phyloP scores from a whole-genome alignment of 2,797 vertebrate species.

The Acanthiza pusilla region DNA sequence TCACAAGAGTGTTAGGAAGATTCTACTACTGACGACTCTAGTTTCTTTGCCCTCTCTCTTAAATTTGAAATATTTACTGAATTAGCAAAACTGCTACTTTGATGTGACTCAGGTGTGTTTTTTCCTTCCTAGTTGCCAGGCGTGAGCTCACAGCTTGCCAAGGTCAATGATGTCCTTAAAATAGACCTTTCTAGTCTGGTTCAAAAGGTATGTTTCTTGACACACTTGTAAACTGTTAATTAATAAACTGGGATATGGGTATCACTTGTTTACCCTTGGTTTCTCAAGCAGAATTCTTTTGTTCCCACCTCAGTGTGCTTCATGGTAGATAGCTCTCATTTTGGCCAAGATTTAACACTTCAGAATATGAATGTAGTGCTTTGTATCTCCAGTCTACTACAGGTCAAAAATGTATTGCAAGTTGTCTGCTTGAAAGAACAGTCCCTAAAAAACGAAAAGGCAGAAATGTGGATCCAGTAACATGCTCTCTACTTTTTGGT shows the following conservation, averaged over 20 bases:
- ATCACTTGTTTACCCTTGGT: neutral
- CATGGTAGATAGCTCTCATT: neutral
- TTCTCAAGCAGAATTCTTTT: neutral
- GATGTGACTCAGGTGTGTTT: neutral
- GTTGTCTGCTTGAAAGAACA: neutral
- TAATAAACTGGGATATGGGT: neutral
- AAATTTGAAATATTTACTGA: neutral
- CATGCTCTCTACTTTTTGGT: neutral
- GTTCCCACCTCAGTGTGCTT: neutral
- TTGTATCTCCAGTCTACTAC: neutral
- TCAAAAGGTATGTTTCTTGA: slow-evolving; percentile 77
- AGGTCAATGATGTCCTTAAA: slow-evolving; percentile 79
- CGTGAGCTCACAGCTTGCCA: slow-evolving; percentile 78
- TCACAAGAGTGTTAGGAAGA: neutral
- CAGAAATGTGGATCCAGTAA: neutral
- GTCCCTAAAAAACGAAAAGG: neutral
- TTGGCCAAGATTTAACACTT: neutral
- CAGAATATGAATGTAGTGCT: neutral
- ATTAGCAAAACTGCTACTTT: neutral
- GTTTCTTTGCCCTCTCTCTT: neutral
- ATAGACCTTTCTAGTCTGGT: slow-evolving; percentile 83
- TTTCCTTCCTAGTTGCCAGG: slow-evolving; percentile 78
- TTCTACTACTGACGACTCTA: neutral
- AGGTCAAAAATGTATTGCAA: neutral
- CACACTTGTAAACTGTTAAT: neutral